phyloP scores from a whole-genome alignment of 1,140 invertebrate genomes.

The Solenopsis fugax region DNA sequence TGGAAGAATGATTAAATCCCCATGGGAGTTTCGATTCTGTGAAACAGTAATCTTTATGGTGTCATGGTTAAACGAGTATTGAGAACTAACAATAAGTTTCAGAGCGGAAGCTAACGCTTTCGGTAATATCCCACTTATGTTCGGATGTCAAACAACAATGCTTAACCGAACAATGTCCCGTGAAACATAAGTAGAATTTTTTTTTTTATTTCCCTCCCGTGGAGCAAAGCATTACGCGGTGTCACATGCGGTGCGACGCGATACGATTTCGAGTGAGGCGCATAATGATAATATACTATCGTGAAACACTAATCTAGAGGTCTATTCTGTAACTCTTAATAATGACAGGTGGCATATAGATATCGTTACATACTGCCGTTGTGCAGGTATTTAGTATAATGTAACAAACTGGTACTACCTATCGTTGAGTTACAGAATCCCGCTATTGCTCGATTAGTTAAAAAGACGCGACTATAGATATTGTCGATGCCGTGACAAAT shows the following conservation, averaged over 20 bases:
- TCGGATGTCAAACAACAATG: conserved; percentile 65
- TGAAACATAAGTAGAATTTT: conserved; percentile 50
- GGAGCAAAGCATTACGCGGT: neutral
- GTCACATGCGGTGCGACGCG: neutral
- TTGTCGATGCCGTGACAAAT: conserved; percentile 52
- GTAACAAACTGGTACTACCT: no score
- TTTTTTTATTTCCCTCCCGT: neutral
- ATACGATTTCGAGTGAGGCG: conserved; percentile 76
- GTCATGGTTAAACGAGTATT: conserved; percentile 75
- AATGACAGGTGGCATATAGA: no score
- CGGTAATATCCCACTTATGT: conserved; percentile 52
- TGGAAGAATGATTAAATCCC: neutral
- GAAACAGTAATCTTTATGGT: conserved; percentile 81
- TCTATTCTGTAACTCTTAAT: no score
- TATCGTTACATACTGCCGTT: no score
- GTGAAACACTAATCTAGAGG: conserved; percentile 85
- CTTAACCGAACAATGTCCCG: conserved; percentile 44
- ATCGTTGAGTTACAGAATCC: no score
- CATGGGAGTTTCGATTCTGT: conserved; percentile 58
- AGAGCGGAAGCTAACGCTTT: conserved; percentile 11
- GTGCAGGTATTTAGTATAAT: no score
- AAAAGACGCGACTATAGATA: conserved; percentile 75
- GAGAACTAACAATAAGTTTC: neutral
- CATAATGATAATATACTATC: conserved; percentile 83
- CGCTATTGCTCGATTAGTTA: conserved; percentile 75